Evolutionary conservation across 1,140 invertebrate genomes (phyloP), one percentile per base, ranked within the genome.

Genomic region (Leptonema lineaticorne): DNA sequence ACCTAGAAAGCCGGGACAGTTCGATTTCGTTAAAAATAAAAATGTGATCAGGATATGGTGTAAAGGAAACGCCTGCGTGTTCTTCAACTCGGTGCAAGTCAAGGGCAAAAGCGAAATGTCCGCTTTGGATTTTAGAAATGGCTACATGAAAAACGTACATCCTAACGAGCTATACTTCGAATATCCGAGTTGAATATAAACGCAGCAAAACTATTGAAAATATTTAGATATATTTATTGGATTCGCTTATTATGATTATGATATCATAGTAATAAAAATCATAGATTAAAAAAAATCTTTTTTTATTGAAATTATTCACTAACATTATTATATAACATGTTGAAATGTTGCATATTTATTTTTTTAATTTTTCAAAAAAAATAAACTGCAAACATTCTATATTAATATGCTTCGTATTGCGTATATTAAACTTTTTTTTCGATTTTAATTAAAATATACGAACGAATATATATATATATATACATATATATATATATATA

Each of bases 81-180:
- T 83, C 75, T 82, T 89, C 30, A 78, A 79, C 68, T 83, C 82
- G 67, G 63, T 90, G 69, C 77, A 82, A 70, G 74, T 90, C 68
- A 76, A 84, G 73, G 85, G 85, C 1, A 86, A 83, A 74, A 83
- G 79, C 74, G 75, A 83, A 71, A 89, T 90, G 84, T 82, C 76
- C 50, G 86, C 88, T 7, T 73, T 74, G 73, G 87, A 90, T 74
- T 90, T 91, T 79, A 84, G 82, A 78, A 89, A 89, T 80, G 89
- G 88, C 27, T 90, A 84, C 76, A 78, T 90, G 26, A 84, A 81
- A 74, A 85, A 85, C 76, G 66, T 78, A 16, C 59, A 74, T 11
- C n/a, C 26, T 22, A 30, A 67, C 64, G 41, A 69, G 70, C 28
- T 64, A 16, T 67, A 45, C 46, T 72, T 72, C 53, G 60, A 59